A percentile compares a stretch with the other conserved stretches of the same genome.
Evolutionary conservation across 2,888 invertebrate species (phyloP).

Genomic region (Xestobium rufovillosum): DNA sequence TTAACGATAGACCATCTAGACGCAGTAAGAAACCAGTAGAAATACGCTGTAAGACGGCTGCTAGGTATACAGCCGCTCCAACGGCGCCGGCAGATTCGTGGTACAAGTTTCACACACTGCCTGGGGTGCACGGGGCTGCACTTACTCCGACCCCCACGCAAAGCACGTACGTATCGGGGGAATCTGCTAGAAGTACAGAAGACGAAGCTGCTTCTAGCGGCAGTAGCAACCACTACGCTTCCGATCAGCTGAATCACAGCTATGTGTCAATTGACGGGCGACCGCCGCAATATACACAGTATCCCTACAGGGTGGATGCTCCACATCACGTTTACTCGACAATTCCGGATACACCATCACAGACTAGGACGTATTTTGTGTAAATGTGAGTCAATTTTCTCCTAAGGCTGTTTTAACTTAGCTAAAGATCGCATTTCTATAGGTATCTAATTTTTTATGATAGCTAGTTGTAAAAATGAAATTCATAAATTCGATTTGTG

Average conservation of each 20-base stretch:
- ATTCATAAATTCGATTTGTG: no score
- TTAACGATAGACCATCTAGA: conserved; percentile 48
- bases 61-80: conserved; percentile 65
- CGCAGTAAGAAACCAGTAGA: conserved; percentile 48
- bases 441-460: no score
- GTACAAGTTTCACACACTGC: conserved; percentile 61
- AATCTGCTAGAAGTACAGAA: conserved; percentile 46
- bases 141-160: conserved; percentile 53
- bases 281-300: conserved; percentile 40
- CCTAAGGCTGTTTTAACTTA: conserved; percentile 26
- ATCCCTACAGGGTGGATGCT: conserved; percentile 31
- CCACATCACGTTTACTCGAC: conserved; percentile 43
- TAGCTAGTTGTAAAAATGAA: no score
- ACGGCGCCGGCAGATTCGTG: conserved; percentile 64
- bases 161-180: conserved; percentile 53
- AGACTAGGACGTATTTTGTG: conserved; percentile 43
- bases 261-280: conserved; percentile 58
- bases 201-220: conserved; percentile 48
- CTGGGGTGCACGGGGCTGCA: conserved; percentile 47
- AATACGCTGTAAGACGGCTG: conserved; percentile 52
- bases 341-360: conserved; percentile 41
- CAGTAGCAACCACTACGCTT: conserved; percentile 56
- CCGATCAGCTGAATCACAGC: conserved; percentile 59
- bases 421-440: no score
- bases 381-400: conserved; percentile 26